These are phyloP conservation scores for Dromococcyx pavoninus DNA, from an alignment of 2,797 vertebrate species.

Conservation along the genomic window DNA sequence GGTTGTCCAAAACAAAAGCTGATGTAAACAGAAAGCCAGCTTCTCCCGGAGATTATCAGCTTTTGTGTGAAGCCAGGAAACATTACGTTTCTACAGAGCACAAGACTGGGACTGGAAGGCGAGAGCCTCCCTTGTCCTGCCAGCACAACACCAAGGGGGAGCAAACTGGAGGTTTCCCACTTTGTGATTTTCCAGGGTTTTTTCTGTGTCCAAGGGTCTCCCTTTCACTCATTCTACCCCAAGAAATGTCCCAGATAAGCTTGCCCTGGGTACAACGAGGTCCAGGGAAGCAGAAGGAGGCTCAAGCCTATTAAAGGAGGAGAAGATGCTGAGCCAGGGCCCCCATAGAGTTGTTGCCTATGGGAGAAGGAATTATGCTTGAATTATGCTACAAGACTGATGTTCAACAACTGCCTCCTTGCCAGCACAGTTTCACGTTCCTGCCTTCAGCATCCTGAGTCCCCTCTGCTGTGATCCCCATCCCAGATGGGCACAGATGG, in stretches of 20 bases:
- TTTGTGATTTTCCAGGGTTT: background rate
- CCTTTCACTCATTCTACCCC: rapidly evolving
- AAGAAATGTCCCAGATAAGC: background rate
- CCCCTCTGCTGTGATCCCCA: rapidly evolving
- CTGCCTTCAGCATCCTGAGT: background rate
- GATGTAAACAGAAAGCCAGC: background rate
- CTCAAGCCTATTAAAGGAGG: background rate
- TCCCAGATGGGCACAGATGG: rapidly evolving
- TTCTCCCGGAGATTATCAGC: background rate
- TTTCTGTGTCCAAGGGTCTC: background rate
- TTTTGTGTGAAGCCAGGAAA: background rate
- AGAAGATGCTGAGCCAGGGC: background rate
- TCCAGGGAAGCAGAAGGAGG: background rate
- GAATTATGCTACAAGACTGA: rapidly evolving
- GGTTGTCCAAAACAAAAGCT: background rate
- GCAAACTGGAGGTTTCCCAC: rapidly evolving
- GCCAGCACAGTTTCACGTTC: rapidly evolving
- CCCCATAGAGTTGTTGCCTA: rapidly evolving
- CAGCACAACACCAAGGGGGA: rapidly evolving
- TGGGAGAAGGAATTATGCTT: background rate
- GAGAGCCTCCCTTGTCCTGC: background rate
- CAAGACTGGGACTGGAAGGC: background rate
- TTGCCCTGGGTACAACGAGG: too few species aligned
- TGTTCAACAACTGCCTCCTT: too few species aligned
- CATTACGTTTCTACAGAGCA: background rate